Base-by-base conservation (phyloP, 2,113 vertebrate genomes). In the Semicossyphus pulcher region DNA sequence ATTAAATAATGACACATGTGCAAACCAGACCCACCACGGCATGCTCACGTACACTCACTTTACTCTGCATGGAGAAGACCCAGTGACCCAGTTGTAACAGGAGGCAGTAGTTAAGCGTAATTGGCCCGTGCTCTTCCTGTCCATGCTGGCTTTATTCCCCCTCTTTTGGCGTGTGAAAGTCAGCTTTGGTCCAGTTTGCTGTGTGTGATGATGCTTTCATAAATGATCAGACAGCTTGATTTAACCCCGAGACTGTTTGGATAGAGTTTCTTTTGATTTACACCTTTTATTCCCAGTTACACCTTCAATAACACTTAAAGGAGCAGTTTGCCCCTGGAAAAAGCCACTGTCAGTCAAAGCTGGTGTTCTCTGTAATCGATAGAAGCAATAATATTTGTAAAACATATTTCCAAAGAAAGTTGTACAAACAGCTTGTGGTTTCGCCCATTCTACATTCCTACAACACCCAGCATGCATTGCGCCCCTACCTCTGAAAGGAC, bases 171-270 rank as follows among this genome's bases (percentile, higher is more conserved):
- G 25, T 60, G 23, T 18, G 32, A 14, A 2, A 18, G 32, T 62
- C 54, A 63, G 66, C 80, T 84, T 72, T 76, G 72, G 48, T 86
- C 81, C 78, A 48, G 42, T 82, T 84, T 88, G 80, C 52, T 20
- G 66, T 90, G 83, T 84, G 76, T 87, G 79, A 74, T 60, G 69
- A 57, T 37, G 49, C 54, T 85, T 85, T 85, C 71, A 78, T 84
- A 81, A 84, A 88, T 84, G 88, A 90, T 89, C 80, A 78, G 60
- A 15, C 62, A 79, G 86, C 72, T 89, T 88, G 68, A 93, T 80
- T 74, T 81, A 92, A 72, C 20, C 61, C 84, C 78, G 83, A 91
- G 86, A 85, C 72, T 78, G 71, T 65, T 58, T 85, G 73, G 81
- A 85, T 86, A 86, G 76, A 85, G 70, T 84, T 76, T 3, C 21